Evolutionary conservation across 2,888 invertebrate species (phyloP), one percentile per base, ranked within the genome.

Genomic region (Caenorhabditis uteleia): DNA sequence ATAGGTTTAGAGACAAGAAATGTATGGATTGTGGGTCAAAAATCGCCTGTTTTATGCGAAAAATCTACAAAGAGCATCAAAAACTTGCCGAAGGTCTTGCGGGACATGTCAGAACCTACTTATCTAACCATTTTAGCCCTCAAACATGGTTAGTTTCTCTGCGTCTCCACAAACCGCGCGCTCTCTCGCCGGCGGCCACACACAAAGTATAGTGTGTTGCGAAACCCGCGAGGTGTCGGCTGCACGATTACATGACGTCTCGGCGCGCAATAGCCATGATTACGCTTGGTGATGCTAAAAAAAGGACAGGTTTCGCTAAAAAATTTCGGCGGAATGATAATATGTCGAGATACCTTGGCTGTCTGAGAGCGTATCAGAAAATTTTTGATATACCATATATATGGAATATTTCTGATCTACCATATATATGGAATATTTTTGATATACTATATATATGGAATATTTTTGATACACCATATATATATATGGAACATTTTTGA

Each of bases 301-400:
- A 62, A 50, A 47, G 56, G 45, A 40, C 56, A 46, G 62, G 62
- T 62, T 62, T 62, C 62, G 62, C 62, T 56, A 62, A 62, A 46
- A 39, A 55, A 40, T 45, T n/a, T n/a, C n/a, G 42, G 42, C 61
- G 20, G 61, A 61, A 61, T 27, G 61, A 45, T 10, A 40, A 61
- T 47, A 51, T 62, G 62, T 56, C 51, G 62, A 62, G 50, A 62
- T 43, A 51, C 56, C 62, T 62, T 62, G 62, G 62, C 62, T 62
- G 62, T 62, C 62, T 62, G 62, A 62, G 62, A 56, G 53, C 59
- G 59, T 53, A n/a, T 7, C 5, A 18, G 38, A 36, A 18, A 14
- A 36, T 36, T 18, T 14, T 36, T 10, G n/a, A n/a, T n/a, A n/a
- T n/a, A 12, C 38, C 6, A 16, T 36, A 12, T 36, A 10, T 36